phyloP scores from a whole-genome alignment of 2,888 invertebrate genomes.

The Trichogramma evanescens region DNA sequence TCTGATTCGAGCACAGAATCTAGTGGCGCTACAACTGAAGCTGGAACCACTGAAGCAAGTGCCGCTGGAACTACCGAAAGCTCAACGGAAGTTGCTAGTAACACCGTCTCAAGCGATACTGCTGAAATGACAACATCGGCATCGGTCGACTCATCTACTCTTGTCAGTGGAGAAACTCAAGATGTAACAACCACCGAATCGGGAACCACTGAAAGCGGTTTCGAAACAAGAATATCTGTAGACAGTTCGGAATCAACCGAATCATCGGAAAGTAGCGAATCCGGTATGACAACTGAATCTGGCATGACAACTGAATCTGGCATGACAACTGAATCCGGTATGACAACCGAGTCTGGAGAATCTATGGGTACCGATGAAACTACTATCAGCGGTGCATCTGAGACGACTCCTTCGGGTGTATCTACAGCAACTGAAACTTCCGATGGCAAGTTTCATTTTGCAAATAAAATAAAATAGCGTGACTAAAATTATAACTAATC shows the following conservation, averaged over 20 bases:
- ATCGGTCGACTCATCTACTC: conserved; percentile 2
- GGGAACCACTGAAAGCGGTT: conserved; percentile 21
- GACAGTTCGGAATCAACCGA: conserved; percentile 19
- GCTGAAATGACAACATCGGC: conserved; percentile 22
- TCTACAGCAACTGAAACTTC: conserved; percentile 33
- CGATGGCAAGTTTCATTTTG: conserved; percentile 25
- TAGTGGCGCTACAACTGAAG: conserved; percentile 18
- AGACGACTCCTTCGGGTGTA: conserved; percentile 11
- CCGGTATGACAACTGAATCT: conserved; percentile 25
- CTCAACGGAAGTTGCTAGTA: conserved; percentile 20
- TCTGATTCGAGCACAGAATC: conserved; percentile 16
- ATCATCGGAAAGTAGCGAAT: conserved; percentile 28
- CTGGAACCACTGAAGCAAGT: conserved; percentile 20
- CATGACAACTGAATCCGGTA: conserved; percentile 10
- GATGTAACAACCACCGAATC: conserved; percentile 22
- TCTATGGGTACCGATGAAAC: conserved; percentile 5
- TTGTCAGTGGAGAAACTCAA: conserved; percentile 8
- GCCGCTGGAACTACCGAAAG: conserved; percentile 23
- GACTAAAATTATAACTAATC: not conserved
- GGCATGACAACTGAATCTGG: conserved; percentile 21
- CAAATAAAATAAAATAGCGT: not conserved
- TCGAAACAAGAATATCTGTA: not conserved
- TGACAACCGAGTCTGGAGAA: not conserved
- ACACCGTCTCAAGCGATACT: conserved; percentile 26
- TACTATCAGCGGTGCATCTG: not conserved